Evolutionary conservation across 2,113 vertebrate species (phyloP), one percentile per base, ranked within the genome.

Genomic region (Furnarius figulus): DNA sequence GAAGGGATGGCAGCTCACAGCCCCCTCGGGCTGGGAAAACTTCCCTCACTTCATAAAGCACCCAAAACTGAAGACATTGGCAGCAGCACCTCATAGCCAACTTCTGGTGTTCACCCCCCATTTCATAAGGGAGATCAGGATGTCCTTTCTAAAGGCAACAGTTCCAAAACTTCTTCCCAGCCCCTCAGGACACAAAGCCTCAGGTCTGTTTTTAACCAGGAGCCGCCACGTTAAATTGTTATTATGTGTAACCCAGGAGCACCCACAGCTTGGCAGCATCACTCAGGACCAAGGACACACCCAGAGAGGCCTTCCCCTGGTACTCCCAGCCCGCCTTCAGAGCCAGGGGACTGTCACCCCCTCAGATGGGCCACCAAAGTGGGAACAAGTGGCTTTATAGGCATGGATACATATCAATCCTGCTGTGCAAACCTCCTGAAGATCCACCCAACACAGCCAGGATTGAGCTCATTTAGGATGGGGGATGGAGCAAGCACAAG

Each of bases 401-500:
- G 31, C 5, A 4, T 8, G 6, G 46, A n/a, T 16, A 25, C 0
- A 1, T 52, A 52, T 9, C 59, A 33, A 39, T 4, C 42, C 24
- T 37, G 28, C 72, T 39, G 7, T 1, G 42, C 23, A 9, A 30
- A 28, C 3, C 33, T 17, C 50, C 20, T 28, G 14, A 24, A 58
- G 31, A 28, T 4, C 31, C 30, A 31, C n/a, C 10, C 1, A 1
- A 58, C 4, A 1, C 28, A 33, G 23, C 25, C 85, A 65, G 14
- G 25, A 8, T 1, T 3, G 2, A 2, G 6, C 0, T 58, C 19
- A 35, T 27, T 56, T 1, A 37, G 17, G 35, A 22, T 7, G 46
- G 17, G 37, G 49, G 28, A 50, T 5, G 24, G 39, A 70, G 33
- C 35, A 33, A 56, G 49, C 35, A 16, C 5, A 1, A 31, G 31